These are phyloP conservation scores for Oscheius myriophilus DNA, from an alignment of 2,888 invertebrate genomes.

Conservation along the genomic window DNA sequence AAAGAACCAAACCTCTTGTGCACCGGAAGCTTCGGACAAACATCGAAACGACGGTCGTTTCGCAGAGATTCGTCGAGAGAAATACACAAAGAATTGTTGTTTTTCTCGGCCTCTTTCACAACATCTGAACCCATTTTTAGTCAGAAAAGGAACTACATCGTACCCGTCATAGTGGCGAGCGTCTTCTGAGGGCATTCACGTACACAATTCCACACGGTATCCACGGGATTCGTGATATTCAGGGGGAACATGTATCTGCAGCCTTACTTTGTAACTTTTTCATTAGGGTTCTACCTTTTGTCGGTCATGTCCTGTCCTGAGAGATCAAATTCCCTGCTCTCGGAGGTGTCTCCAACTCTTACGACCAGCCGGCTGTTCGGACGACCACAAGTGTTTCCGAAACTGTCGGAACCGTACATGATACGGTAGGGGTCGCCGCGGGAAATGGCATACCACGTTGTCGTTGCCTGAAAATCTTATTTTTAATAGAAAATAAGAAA, in stretches of 20 bases:
- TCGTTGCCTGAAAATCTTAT: conserved; percentile 20
- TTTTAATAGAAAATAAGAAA: background rate
- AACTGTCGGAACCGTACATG: conserved; percentile 90
- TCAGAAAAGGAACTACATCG: background rate
- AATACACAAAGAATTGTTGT: conserved; percentile 20
- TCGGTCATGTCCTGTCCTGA: conserved; percentile 29
- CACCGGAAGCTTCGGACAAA: conserved; percentile 27
- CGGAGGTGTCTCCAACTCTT: background rate
- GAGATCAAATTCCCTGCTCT: conserved; percentile 6
- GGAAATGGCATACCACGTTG: conserved; percentile 35
- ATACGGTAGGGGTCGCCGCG: conserved; percentile 78
- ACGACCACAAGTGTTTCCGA: conserved; percentile 89
- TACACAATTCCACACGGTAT: conserved; percentile 29
- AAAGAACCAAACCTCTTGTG: conserved; percentile 3
- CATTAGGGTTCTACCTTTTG: conserved; percentile 6
- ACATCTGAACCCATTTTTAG: background rate
- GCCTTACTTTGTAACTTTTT: background rate
- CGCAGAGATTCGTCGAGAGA: background rate
- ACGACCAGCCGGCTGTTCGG: conserved; percentile 12
- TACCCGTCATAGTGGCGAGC: conserved; percentile 8
- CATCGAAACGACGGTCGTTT: background rate
- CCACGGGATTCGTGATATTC: conserved; percentile 28
- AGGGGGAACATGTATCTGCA: conserved; percentile 29
- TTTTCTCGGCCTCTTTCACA: background rate
- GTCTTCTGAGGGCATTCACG: conserved; percentile 22